Evolutionary conservation across 2,113 vertebrate genomes (phyloP), one percentile per base, ranked within the genome.

Genomic region (Myanophis thanlyinensis): DNA sequence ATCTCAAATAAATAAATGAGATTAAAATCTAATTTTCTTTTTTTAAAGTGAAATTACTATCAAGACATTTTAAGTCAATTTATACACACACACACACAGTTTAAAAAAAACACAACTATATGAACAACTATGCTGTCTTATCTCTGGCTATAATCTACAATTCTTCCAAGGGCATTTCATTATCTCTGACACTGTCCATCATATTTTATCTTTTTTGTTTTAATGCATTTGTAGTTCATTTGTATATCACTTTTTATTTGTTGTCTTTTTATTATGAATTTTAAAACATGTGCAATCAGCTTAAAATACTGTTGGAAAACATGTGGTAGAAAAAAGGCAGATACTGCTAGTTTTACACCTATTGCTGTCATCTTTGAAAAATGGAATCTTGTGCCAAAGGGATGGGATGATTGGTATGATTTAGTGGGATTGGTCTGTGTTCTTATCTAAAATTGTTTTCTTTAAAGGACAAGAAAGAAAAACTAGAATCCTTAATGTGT

Each of bases 391-490:
- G 35, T 84, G 48, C 86, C 88, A 88, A 62, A 47, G 88, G n/a
- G 47, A 91, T 35, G 88, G n/a, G 47, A 91, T 35, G 6, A 49
- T 73, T 73, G 35, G 23, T 88, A 88, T 52, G 13, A 88, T 22
- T 25, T 30, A 51, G 47, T 46, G 44, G 59, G 46, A 91, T 87
- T 91, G 47, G 5, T 91, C 91, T 87, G 46, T 91, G 48, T 80
- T 89, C 49, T 89, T 89, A 88, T 73, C 90, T 90, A 15, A 88
- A 91, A 91, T 84, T 5, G 0, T 25, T 92, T 46, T 2, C 18
- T 93, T 94, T 92, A 88, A 51, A 92, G 53, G 23, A 11, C 46
- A 27, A 22, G 44, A 94, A 86, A 35, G 91, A 85, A 13, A 87
- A 22, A 51, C 67, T 53, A 30, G 88, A 9, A 56, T 90, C 46